Conservation (phyloP, 2,888 invertebrate species). For the Zonitis immaculata region DNA sequence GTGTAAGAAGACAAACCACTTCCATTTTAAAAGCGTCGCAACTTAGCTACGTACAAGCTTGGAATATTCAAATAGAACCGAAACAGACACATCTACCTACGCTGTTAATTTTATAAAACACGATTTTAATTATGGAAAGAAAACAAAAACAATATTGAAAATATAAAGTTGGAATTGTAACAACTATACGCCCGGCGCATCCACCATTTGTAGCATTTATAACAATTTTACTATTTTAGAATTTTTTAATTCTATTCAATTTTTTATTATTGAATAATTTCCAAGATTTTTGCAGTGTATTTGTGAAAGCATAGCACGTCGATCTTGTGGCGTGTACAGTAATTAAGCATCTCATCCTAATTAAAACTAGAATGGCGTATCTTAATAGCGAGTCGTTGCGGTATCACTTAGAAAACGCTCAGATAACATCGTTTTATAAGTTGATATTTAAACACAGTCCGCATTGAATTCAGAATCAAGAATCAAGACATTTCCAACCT, state of each 20-base stretch:
- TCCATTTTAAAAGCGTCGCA: conserved; percentile 37
- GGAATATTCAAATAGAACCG: conserved; percentile 49
- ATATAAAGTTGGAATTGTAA: too few relatives aligned
- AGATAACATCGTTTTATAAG: conserved; percentile 37
- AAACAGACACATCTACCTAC: conserved; percentile 49
- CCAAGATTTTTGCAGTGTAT: conserved; percentile 13
- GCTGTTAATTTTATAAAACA: conserved; percentile 43
- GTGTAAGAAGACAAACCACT: conserved; percentile 43
- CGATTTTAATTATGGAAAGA: not conserved
- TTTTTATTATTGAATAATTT: conserved; percentile 3
- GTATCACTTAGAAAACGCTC: conserved; percentile 36
- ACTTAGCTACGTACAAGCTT: conserved; percentile 47
- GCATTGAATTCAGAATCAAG: conserved; percentile 46
- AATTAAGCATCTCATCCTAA: conserved; percentile 47
- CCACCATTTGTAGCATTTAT: conserved; percentile 2
- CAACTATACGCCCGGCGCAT: conserved; percentile 6
- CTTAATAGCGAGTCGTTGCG: conserved; percentile 40
- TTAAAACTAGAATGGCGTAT: conserved; percentile 42
- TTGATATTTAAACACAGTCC: conserved; percentile 39
- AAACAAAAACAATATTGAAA: not conserved
- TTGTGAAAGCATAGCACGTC: conserved; percentile 24
- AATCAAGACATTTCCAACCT: conserved; percentile 17
- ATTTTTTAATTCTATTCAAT: not conserved
- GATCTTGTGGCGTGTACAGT: conserved; percentile 31
- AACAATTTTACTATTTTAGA: not conserved